These are phyloP conservation scores for Heterodera filipjevi DNA, from an alignment of 2,888 invertebrate genomes.

Conservation along the genomic window DNA sequence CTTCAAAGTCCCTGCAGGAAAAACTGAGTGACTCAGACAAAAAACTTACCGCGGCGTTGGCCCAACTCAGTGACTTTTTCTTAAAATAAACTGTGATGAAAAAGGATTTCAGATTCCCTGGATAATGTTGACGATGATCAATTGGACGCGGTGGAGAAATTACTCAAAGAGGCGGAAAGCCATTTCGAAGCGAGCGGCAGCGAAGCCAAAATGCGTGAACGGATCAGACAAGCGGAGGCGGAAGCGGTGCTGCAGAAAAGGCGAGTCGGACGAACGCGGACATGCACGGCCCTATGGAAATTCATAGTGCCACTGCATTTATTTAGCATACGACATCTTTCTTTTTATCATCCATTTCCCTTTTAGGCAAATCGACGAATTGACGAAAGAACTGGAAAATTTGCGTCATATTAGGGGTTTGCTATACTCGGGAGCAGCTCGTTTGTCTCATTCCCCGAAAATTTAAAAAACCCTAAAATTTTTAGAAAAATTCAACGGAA, in stretches of 20 bases:
- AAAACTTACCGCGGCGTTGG: conserved; percentile 69
- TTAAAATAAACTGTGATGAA: not conserved
- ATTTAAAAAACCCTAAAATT: too few relatives aligned
- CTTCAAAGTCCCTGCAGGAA: conserved; percentile 43
- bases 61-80: conserved; percentile 40
- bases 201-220: conserved; percentile 42
- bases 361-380: conserved; percentile 35
- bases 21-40: conserved; percentile 65
- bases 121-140: conserved; percentile 65
- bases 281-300: not conserved
- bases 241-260: conserved; percentile 42
- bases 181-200: conserved; percentile 40
- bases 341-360: not conserved
- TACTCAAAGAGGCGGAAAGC: conserved; percentile 64
- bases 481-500: too few relatives aligned
- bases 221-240: conserved; percentile 33
- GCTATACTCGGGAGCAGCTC: not conserved
- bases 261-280: conserved; percentile 16
- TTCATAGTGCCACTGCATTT: not conserved
- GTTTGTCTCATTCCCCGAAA: too few relatives aligned
- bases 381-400: conserved; percentile 52
- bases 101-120: conserved; percentile 57
- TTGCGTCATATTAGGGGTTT: conserved; percentile 44
- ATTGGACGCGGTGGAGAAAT: conserved; percentile 66
- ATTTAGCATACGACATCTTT: not conserved